Base-by-base conservation (phyloP, 2,797 vertebrate species). In the Thripadectes ignobilis region DNA sequence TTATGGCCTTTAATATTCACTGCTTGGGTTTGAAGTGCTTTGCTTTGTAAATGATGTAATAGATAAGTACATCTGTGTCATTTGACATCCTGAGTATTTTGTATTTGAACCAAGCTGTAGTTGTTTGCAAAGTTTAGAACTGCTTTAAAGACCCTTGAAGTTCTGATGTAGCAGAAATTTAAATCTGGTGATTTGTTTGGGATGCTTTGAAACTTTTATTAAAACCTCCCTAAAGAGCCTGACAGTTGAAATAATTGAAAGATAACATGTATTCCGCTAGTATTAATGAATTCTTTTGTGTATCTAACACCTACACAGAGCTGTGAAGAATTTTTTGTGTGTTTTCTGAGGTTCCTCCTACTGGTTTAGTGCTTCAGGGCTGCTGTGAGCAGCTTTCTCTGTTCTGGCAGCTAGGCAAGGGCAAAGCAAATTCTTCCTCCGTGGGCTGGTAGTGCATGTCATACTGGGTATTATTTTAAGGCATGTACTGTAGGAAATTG, bases 21-120 rank as follows among this genome's bases (percentile, higher is more conserved):
- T 85, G 62, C 59, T 94, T 88, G 76, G 26, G 30, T 72, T 94
- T 95, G 89, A 96, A 96, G 92, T 93, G 73, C 88, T 94, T 91
- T 88, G 36, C 84, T 95, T 87, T 88, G 88, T 93, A 94, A 96
- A 90, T 95, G 91, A 86, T 95, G 88, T 66, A 87, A 92, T 86
- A 96, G 93, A 63, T 96, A 85, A 86, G 77, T 82, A 79, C 61
- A 67, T 92, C 51, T 88, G 59, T 92, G 86, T 79, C 90, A 65
- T 92, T 94, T 94, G 94, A 79, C 45, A 76, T 71, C 63, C 48
- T 45, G 30, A 54, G 66, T 74, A 45, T 79, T 84, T 83, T 49
- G 26, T 46, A 13, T 58, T 66, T 36, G 58, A 85, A 61, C 10
- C 29, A 36, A 72, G 39, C 17, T 34, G 22, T 43, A 62, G 58